Evolutionary conservation across 2,888 invertebrate genomes (phyloP).

Genomic region (Bursaphelenchus okinawaensis): DNA sequence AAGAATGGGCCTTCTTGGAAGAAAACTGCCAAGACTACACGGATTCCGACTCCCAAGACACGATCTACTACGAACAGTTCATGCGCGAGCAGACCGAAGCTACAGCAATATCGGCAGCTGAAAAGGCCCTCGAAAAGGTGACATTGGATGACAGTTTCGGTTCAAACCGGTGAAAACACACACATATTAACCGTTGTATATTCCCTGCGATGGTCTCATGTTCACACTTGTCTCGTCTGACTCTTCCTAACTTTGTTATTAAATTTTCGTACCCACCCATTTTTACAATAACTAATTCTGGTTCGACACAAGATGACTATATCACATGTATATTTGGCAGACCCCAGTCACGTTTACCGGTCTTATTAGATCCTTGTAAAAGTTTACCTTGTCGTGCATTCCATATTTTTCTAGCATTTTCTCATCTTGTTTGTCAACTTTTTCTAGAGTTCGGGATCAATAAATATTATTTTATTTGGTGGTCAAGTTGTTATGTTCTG

Average conservation of each 20-base stretch:
- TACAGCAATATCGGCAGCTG: conserved; percentile 17
- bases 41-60: neutral
- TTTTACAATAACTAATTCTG: too few species aligned
- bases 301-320: neutral
- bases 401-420: neutral
- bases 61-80: conserved; percentile 16
- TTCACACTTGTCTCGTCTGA: neutral
- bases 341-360: neutral
- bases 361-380: neutral
- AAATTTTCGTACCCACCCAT: too few species aligned
- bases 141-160: conserved; percentile 13
- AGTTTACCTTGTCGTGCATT: neutral
- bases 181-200: neutral
- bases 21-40: conserved; percentile 12
- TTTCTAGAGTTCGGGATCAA: neutral
- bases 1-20: conserved; percentile 9
- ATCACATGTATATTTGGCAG: neutral
- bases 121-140: conserved; percentile 23
- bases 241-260: neutral
- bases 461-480: too few species aligned
- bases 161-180: neutral
- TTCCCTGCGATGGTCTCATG: neutral
- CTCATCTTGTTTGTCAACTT: neutral
- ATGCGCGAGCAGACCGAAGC: conserved; percentile 17
- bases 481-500: too few species aligned